Conservation (phyloP, 1,140 invertebrate genomes). For the Pseudobourletiella spinata region DNA sequence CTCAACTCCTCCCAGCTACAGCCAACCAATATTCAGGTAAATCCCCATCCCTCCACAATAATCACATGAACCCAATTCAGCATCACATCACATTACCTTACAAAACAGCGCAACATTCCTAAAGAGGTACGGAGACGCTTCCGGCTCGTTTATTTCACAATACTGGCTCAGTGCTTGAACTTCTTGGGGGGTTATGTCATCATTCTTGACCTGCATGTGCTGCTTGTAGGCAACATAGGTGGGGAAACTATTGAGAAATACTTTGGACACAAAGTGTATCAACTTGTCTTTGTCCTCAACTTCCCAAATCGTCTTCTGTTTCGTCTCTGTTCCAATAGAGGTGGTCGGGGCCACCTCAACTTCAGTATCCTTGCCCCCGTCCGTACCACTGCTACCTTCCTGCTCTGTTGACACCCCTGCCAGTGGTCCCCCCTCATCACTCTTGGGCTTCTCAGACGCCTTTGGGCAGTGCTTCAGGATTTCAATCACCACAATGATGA, state of each 20-base stretch:
- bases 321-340: neutral
- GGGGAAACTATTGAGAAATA: conserved; percentile 80
- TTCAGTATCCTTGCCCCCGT: conserved; percentile 36
- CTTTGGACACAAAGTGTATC: conserved; percentile 66
- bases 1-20: conserved; percentile 67
- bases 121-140: conserved; percentile 78
- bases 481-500: conserved; percentile 47
- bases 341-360: conserved; percentile 23
- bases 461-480: conserved; percentile 22
- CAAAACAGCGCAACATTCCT: conserved; percentile 83
- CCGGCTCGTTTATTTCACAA: conserved; percentile 85
- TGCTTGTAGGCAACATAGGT: conserved; percentile 80
- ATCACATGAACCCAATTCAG: too few species aligned
- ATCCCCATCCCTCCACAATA: too few species aligned
- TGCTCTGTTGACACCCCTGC: too few species aligned
- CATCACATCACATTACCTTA: too few species aligned
- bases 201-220: conserved; percentile 63
- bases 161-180: conserved; percentile 66
- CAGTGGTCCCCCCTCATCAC: too few species aligned
- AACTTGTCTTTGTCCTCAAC: conserved; percentile 67
- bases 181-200: conserved; percentile 67
- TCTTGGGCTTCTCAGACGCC: neutral
- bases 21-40: too few species aligned
- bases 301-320: conserved; percentile 47
- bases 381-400: neutral